phyloP scores from a whole-genome alignment of 2,888 invertebrate species.

The Tricholauxania praeusta region DNA sequence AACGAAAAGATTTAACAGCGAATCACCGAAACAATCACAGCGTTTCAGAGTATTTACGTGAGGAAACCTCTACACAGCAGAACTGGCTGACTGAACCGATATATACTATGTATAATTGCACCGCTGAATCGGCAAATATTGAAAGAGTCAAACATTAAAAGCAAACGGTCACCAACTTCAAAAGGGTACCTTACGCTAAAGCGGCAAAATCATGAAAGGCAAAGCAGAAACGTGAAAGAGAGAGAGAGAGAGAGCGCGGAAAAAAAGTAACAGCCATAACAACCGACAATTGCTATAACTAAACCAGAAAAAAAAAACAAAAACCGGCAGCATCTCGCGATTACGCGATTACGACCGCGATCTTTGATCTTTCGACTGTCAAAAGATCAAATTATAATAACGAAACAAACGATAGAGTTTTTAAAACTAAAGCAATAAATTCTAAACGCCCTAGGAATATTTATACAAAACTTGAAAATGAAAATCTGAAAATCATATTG shows the following conservation, averaged over 20 bases:
- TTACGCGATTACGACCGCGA: conserved; percentile 56
- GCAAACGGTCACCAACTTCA: conserved; percentile 7
- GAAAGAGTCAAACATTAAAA: neutral
- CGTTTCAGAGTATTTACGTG: too few species aligned
- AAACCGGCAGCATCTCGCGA: conserved; percentile 27
- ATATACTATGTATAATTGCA: neutral
- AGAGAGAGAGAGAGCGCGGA: conserved; percentile 4
- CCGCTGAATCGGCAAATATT: conserved; percentile 22
- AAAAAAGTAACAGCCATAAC: neutral
- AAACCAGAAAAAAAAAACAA: neutral
- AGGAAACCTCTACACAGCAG: too few species aligned
- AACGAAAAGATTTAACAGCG: conserved; percentile 21
- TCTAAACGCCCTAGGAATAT: too few species aligned
- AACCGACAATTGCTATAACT: neutral
- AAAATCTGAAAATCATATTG: neutral
- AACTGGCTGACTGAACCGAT: too few species aligned
- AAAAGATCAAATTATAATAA: conserved; percentile 58
- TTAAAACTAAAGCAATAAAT: too few species aligned
- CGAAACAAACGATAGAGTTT: conserved; percentile 33
- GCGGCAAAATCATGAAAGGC: conserved; percentile 23
- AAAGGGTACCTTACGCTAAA: neutral
- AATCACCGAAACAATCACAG: conserved; percentile 8
- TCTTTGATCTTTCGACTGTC: conserved; percentile 62
- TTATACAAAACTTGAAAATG: neutral
- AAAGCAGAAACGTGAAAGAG: conserved; percentile 16